Base-by-base conservation (phyloP, 2,888 invertebrate genomes). In the Tridacna crocea region DNA sequence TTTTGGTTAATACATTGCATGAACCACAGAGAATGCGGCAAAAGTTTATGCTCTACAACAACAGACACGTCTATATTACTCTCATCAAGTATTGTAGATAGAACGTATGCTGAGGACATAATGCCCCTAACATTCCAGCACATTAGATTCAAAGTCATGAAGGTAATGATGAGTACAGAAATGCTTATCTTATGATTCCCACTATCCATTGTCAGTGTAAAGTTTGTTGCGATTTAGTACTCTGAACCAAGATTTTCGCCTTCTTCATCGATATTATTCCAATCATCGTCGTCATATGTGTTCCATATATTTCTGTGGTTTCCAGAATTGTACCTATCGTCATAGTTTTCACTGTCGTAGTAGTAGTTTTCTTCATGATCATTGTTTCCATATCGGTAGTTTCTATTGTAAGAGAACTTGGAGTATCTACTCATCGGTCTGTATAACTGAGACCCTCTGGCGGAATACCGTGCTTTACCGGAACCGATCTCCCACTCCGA, bases 101-200 rank as follows among this genome's bases (percentile, higher is more conserved):
- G 60, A 12, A 19, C 13, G 36, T 36, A 55, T 6, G 60, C 60
- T 0, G 73, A 73, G 10, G 73, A 60, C 73, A 73, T 73, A 27
- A 73, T 73, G 19, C 73, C 73, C 17, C 73, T 12, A 12, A 27
- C 58, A 60, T 73, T 73, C 73, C 73, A 73, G 26, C 17, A 72
- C 27, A 58, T 48, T 15, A 58, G 1, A 26, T 51, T 72, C 19
- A 72, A 19, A 19, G 19, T 17, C 72, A 72, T 72, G n/a, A 72
- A 22, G 12, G 27, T 19, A 24, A 72, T 19, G 12, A 68, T 15
- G 15, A 26, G 17, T 17, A 36, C 13, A 15, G 36, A 26, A 12
- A 26, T 10, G 6, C 24, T n/a, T 60, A 15, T 24, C 24, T 60
- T 60, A 24, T 60, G 60, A 60, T 60, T 12, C 24, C 6, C 24